phyloP scores from a whole-genome alignment of 1,140 invertebrate genomes.

The Scaptomyza hsui region DNA sequence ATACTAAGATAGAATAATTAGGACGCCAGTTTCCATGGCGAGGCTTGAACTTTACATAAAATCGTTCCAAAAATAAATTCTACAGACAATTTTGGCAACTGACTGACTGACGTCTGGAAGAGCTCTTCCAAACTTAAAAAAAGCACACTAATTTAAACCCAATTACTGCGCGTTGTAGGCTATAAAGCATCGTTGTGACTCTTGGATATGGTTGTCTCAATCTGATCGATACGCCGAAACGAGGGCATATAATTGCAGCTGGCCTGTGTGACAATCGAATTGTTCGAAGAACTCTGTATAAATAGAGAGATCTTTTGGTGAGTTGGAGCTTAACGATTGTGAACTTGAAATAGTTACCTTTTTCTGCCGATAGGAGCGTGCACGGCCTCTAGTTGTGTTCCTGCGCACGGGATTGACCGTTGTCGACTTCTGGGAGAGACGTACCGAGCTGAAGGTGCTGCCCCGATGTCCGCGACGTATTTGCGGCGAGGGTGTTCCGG shows the following conservation, averaged over 20 bases:
- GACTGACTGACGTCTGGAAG: background rate
- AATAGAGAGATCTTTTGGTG: constrained; percentile 26
- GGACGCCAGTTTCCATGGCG: constrained; percentile 5
- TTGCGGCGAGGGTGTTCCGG: constrained; percentile 84
- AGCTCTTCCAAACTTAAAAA: background rate
- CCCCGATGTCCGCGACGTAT: constrained; percentile 81
- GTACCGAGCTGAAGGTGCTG: constrained; percentile 85
- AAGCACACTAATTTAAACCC: constrained; percentile 55
- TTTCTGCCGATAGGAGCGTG: constrained; percentile 82
- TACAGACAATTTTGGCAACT: constrained; percentile 35
- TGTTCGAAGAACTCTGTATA: constrained; percentile 79
- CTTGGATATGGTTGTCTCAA: constrained; percentile 77
- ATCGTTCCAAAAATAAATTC: constrained; percentile 75
- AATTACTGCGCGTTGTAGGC: constrained; percentile 69
- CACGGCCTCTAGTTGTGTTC: constrained; percentile 85
- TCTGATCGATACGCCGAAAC: constrained; percentile 81
- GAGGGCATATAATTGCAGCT: constrained; percentile 78
- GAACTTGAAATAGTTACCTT: constrained; percentile 54
- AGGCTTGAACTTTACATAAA: constrained; percentile 35
- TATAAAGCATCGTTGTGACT: constrained; percentile 83
- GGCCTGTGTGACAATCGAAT: constrained; percentile 79
- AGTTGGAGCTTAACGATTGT: background rate
- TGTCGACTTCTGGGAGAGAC: constrained; percentile 84
- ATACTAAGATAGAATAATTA: constrained; percentile 6
- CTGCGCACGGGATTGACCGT: constrained; percentile 84